Conservation (phyloP, 2,113 vertebrate genomes). For the Ellobius talpinus region DNA sequence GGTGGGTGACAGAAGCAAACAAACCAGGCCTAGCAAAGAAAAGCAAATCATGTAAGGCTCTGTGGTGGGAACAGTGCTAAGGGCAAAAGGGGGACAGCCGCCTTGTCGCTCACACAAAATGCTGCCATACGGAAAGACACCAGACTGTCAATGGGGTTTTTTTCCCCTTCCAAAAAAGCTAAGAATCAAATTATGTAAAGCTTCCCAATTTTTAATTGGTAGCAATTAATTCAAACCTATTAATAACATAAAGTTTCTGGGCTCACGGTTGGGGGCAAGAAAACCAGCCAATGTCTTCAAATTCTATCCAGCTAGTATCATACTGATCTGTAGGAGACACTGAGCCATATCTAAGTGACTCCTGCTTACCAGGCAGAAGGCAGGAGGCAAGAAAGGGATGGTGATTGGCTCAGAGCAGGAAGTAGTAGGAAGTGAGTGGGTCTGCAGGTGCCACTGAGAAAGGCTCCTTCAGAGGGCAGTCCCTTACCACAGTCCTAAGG, state of each 20-base stretch:
- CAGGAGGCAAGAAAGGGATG: background rate
- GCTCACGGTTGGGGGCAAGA: background rate
- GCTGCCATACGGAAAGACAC: background rate
- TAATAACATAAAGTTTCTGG: constrained; percentile 51
- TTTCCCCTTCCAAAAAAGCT: background rate
- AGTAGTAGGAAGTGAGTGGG: background rate
- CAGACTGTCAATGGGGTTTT: background rate
- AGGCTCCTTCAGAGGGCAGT: background rate
- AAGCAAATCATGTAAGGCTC: background rate
- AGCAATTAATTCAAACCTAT: constrained; percentile 59
- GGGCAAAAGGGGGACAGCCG: background rate
- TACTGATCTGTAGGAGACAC: background rate
- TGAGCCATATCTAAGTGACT: background rate
- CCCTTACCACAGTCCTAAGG: background rate
- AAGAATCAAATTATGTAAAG: constrained; percentile 50
- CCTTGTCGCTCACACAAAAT: background rate
- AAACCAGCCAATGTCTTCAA: constrained; percentile 19
- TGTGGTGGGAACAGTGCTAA: background rate
- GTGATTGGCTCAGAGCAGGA: background rate
- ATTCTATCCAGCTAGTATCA: background rate
- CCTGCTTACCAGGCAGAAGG: background rate
- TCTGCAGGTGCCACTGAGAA: background rate
- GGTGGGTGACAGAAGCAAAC: background rate
- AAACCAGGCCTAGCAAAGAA: background rate
- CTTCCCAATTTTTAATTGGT: constrained; percentile 50